These are phyloP conservation scores for Balanococcus diminutus DNA, from an alignment of 2,888 invertebrate genomes.

Conservation along the genomic window DNA sequence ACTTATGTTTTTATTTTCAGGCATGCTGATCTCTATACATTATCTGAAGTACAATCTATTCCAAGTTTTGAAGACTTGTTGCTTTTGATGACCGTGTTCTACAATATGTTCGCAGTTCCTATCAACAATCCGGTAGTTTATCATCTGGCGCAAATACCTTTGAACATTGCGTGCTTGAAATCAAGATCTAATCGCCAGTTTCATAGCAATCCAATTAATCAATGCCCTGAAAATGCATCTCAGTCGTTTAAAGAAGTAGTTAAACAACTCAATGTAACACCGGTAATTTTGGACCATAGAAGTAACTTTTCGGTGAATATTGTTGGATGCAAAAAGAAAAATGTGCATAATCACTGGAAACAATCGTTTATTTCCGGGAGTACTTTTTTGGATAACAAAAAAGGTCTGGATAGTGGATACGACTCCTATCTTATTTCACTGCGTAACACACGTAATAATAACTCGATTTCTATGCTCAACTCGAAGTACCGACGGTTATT, in stretches of 20 bases:
- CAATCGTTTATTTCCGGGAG: conserved; percentile 62
- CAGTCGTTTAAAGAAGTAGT: conserved; percentile 34
- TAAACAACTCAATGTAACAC: conserved; percentile 29
- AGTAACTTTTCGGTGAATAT: background rate
- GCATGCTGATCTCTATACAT: background rate
- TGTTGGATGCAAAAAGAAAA: background rate
- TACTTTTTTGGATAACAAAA: conserved; percentile 64
- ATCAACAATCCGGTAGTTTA: conserved; percentile 24
- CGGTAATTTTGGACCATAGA: background rate
- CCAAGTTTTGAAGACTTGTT: background rate
- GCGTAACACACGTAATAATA: background rate
- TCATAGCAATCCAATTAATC: background rate
- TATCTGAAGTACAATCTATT: background rate
- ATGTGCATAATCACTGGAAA: conserved; percentile 59
- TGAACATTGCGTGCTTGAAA: background rate
- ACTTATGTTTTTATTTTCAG: background rate
- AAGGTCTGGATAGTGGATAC: conserved; percentile 59
- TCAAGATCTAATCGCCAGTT: conserved; percentile 24
- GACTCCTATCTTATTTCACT: background rate
- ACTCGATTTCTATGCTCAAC: background rate
- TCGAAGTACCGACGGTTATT: background rate
- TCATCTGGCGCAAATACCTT: conserved; percentile 25
- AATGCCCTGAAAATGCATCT: background rate
- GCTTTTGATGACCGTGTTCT: background rate
- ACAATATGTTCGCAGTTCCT: conserved; percentile 33